Evolutionary conservation across 2,888 invertebrate genomes (phyloP).

Genomic region (Drosophila fungiperda): DNA sequence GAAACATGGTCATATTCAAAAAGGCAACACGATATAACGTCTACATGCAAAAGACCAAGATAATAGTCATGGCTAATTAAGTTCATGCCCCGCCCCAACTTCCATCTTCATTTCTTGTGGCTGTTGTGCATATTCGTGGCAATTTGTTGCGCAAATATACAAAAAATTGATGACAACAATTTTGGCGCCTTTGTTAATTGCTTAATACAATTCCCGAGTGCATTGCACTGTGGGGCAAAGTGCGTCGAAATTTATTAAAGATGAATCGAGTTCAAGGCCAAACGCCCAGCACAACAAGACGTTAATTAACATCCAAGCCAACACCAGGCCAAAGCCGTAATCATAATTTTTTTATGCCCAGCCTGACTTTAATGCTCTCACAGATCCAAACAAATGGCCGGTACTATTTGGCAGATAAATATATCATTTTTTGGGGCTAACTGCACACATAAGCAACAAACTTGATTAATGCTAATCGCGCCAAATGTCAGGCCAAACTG

Average conservation of each 20-base stretch:
- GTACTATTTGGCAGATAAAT: constrained; percentile 58
- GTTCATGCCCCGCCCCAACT: constrained; percentile 13
- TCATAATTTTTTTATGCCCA: constrained; percentile 41
- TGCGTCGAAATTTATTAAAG: constrained; percentile 63
- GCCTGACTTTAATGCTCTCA: constrained; percentile 10
- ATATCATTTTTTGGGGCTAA: constrained; percentile 50
- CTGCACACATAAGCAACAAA: constrained; percentile 31
- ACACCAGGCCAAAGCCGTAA: constrained; percentile 38
- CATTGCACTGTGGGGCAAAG: constrained; percentile 43
- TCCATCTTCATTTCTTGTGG: neutral
- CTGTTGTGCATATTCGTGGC: constrained; percentile 17
- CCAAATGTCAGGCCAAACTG: constrained; percentile 61
- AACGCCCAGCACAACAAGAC: constrained; percentile 52
- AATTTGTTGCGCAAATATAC: constrained; percentile 43
- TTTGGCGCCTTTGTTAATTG: constrained; percentile 59
- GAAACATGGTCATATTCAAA: constrained; percentile 12
- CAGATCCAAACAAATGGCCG: constrained; percentile 39
- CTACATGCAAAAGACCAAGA: constrained; percentile 16
- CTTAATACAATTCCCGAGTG: constrained; percentile 47
- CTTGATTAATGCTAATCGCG: constrained; percentile 80
- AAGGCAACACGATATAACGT: constrained; percentile 1
- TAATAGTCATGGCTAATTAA: constrained; percentile 55
- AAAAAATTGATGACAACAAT: constrained; percentile 63
- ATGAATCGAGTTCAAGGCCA: constrained; percentile 71
- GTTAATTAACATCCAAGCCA: constrained; percentile 48